phyloP scores from a whole-genome alignment of 2,797 vertebrate genomes.

The Malurus splendens region DNA sequence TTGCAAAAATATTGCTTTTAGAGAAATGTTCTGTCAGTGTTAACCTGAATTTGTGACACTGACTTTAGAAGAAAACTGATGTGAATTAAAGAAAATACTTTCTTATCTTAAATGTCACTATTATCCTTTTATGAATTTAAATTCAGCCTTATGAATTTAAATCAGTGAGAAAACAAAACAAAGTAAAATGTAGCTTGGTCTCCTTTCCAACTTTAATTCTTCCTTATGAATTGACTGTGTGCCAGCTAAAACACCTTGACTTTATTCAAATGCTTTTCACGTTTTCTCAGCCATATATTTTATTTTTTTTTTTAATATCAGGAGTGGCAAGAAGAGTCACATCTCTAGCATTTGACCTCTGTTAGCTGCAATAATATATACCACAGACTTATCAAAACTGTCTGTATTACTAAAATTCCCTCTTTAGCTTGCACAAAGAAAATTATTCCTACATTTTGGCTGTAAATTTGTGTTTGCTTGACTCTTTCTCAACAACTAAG shows the following conservation, averaged over 20 bases:
- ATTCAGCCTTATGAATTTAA: not conserved
- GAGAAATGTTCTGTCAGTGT: not conserved
- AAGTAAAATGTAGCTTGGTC: not conserved
- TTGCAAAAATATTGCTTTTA: slow-evolving; percentile 15
- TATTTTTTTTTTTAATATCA: not conserved
- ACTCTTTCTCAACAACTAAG: not conserved
- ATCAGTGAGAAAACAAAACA: not conserved
- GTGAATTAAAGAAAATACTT: not conserved
- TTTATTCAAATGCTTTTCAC: slow-evolving; percentile 18
- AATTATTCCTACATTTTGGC: not conserved
- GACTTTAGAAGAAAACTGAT: not conserved
- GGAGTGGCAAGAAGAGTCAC: not conserved
- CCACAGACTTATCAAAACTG: not conserved
- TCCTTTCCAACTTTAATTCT: not conserved
- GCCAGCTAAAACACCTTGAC: not conserved
- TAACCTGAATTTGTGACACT: not conserved
- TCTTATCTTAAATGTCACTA: not conserved
- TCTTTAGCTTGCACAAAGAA: not conserved
- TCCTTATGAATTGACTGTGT: not conserved
- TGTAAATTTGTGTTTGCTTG: not conserved
- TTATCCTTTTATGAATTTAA: not conserved
- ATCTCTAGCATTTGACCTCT: slow-evolving; percentile 4
- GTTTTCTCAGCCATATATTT: not conserved
- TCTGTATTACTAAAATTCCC: slow-evolving; percentile 16
- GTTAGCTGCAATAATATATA: slow-evolving; percentile 2